These are phyloP conservation scores for Yponomeuta sedellus DNA, from an alignment of 2,888 invertebrate species.

Conservation along the genomic window DNA sequence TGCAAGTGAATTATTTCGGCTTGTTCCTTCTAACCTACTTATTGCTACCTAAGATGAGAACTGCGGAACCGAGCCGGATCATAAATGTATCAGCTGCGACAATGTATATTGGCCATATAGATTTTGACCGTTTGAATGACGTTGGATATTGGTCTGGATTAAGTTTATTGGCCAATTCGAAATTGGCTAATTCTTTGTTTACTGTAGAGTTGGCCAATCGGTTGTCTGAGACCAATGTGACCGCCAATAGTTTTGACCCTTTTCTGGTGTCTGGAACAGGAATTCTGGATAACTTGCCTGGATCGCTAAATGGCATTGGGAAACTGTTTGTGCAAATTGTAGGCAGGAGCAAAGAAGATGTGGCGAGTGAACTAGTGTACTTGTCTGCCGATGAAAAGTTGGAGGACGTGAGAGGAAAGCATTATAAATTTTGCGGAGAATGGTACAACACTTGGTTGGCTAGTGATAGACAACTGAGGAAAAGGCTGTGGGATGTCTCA, in stretches of 20 bases:
- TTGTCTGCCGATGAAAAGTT: slow-evolving; percentile 48
- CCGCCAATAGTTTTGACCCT: slow-evolving; percentile 79
- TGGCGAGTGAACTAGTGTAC: slow-evolving; percentile 48
- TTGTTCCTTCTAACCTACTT: slow-evolving; percentile 84
- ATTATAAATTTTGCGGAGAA: slow-evolving; percentile 51
- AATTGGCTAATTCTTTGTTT: slow-evolving; percentile 79
- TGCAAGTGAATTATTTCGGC: slow-evolving; percentile 84
- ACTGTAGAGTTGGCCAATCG: slow-evolving; percentile 75
- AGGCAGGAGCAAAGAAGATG: slow-evolving; percentile 52
- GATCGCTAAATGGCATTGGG: slow-evolving; percentile 32
- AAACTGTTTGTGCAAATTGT: slow-evolving; percentile 41
- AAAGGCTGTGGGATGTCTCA: slow-evolving; percentile 47
- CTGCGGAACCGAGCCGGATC: slow-evolving; percentile 76
- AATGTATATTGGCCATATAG: slow-evolving; percentile 66
- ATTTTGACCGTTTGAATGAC: slow-evolving; percentile 58
- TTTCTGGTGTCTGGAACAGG: slow-evolving; percentile 54
- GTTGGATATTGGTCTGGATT: slow-evolving; percentile 44
- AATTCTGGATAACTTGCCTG: slow-evolving; percentile 41
- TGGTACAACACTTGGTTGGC: slow-evolving; percentile 53
- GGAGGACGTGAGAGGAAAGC: slow-evolving; percentile 41
- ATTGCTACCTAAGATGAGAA: slow-evolving; percentile 71
- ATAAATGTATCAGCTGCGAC: slow-evolving; percentile 79
- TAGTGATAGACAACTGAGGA: slow-evolving; percentile 37
- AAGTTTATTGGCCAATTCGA: slow-evolving; percentile 52
- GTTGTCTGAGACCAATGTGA: slow-evolving; percentile 76